Evolutionary conservation across 2,888 invertebrate species (phyloP).

Genomic region (Tricholauxania praeusta): DNA sequence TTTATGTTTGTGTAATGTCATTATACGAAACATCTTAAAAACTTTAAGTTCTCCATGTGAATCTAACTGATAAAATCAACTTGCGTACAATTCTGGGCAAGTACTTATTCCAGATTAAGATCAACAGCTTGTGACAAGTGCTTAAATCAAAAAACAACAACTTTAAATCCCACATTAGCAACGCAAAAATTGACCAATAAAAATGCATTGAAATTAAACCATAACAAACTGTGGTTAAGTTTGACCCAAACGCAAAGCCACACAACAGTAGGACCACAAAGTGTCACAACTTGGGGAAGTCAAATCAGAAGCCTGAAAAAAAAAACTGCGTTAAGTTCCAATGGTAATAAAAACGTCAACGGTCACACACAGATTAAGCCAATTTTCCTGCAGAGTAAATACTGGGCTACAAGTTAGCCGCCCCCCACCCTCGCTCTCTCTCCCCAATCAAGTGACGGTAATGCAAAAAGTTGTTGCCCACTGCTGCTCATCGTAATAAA

Average conservation of each 20-base stretch:
- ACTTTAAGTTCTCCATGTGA: too few species aligned
- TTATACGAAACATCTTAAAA: too few species aligned
- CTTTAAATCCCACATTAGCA: slow-evolving; percentile 30
- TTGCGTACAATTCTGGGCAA: neutral
- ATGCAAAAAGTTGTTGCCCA: slow-evolving; percentile 30
- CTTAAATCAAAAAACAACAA: slow-evolving; percentile 17
- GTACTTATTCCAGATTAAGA: neutral
- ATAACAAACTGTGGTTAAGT: too few species aligned
- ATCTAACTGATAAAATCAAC: too few species aligned
- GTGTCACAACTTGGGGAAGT: neutral
- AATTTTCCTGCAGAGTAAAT: slow-evolving; percentile 19
- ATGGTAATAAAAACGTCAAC: slow-evolving; percentile 34
- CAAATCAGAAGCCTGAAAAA: neutral
- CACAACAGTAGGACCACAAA: slow-evolving; percentile 10
- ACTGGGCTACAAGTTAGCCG: neutral
- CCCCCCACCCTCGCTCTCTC: neutral
- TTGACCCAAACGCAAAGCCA: neutral
- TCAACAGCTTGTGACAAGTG: slow-evolving; percentile 11
- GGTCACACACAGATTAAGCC: slow-evolving; percentile 11
- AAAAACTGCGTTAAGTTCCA: slow-evolving; percentile 16
- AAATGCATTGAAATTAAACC: neutral
- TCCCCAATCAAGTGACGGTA: neutral
- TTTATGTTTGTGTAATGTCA: too few species aligned
- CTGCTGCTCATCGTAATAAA: slow-evolving; percentile 26
- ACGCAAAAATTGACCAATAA: slow-evolving; percentile 20